phyloP scores from a whole-genome alignment of 2,797 vertebrate species.

The Vireo griseus region DNA sequence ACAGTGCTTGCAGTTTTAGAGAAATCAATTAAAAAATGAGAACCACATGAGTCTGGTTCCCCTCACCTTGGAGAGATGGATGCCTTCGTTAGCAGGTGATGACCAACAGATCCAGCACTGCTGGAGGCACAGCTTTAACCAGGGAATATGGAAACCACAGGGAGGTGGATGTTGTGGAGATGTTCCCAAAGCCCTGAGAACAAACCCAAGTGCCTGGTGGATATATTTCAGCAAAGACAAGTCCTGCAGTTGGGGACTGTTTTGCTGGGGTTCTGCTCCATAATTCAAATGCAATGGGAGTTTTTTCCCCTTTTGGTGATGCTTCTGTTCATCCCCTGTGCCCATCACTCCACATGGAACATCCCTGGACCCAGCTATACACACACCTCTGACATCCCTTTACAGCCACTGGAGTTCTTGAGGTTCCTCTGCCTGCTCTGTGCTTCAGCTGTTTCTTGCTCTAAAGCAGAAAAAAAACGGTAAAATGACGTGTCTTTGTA shows the following conservation, averaged over 20 bases:
- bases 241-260: rapidly evolving
- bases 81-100: rapidly evolving
- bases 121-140: neutral
- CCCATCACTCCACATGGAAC: rapidly evolving
- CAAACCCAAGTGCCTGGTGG: neutral
- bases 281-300: neutral
- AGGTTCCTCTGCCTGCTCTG: neutral
- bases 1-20: neutral
- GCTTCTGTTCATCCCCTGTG: neutral
- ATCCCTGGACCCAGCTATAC: neutral
- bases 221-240: neutral
- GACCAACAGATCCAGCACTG: neutral
- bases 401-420: neutral
- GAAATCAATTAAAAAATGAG: neutral
- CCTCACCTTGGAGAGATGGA: neutral
- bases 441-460: neutral
- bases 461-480: neutral
- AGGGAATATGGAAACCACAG: rapidly evolving
- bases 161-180: neutral
- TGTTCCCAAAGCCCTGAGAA: neutral
- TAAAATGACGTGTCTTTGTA: neutral
- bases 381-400: neutral
- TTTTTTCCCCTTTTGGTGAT: neutral
- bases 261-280: neutral
- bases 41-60: rapidly evolving